Percentiles rank a stretch among this genome's conserved stretches.
These are phyloP conservation scores for Saxidomus purpurata DNA, from an alignment of 1,140 invertebrate species.

Conservation along the genomic window DNA sequence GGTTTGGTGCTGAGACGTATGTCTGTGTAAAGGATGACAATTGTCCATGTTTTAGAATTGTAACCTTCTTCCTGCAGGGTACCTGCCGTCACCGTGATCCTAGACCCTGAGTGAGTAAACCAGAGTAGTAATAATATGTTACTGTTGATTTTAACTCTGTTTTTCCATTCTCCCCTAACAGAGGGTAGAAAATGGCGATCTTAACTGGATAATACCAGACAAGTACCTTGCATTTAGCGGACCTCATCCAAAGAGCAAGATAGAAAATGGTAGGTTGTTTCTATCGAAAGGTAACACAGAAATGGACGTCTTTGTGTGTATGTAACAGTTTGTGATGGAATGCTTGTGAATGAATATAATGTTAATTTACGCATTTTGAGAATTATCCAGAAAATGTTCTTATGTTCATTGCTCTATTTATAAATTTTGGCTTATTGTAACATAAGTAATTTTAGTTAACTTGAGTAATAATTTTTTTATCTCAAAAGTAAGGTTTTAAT, in stretches of 20 bases:
- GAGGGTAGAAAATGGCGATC: conserved; percentile 81
- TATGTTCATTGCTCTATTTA: too few species aligned
- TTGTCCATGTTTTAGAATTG: background rate
- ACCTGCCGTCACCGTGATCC: background rate
- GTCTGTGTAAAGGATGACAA: too few species aligned
- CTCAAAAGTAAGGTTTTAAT: too few species aligned
- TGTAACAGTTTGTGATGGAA: too few species aligned
- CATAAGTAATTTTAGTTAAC: too few species aligned
- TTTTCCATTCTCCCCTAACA: conserved; percentile 72
- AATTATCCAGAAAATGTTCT: too few species aligned
- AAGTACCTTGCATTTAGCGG: conserved; percentile 99
- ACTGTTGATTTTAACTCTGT: conserved; percentile 12
- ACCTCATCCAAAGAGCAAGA: conserved; percentile 95
- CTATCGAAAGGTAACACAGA: background rate
- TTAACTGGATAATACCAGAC: conserved; percentile 86
- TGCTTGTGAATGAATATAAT: too few species aligned
- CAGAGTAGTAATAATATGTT: background rate
- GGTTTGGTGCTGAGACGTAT: too few species aligned
- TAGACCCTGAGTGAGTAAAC: background rate
- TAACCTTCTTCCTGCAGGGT: background rate
- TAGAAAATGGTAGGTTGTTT: conserved; percentile 91
- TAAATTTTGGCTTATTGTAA: too few species aligned
- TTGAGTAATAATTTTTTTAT: too few species aligned
- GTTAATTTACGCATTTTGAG: too few species aligned
- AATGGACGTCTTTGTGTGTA: too few species aligned